Evolutionary conservation across 1,140 invertebrate species (phyloP).

Genomic region (Solenopsis fugax): DNA sequence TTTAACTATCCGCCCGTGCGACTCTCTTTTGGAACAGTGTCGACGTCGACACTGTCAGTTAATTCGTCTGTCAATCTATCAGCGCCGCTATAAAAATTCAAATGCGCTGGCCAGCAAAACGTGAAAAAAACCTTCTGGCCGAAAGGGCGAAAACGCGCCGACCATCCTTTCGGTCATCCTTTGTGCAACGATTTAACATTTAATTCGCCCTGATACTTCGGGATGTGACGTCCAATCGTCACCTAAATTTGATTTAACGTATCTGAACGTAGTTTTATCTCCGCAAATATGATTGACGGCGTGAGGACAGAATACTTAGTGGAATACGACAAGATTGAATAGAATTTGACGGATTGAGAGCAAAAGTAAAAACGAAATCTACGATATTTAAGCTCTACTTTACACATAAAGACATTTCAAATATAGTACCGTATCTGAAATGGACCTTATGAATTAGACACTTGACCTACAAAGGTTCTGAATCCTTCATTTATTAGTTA

Average conservation of each 20-base stretch:
- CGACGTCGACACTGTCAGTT: slow-evolving; percentile 62
- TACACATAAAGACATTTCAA: background rate
- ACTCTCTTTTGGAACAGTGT: slow-evolving; percentile 48
- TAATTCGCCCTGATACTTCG: slow-evolving; percentile 59
- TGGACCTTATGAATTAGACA: background rate
- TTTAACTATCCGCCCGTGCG: slow-evolving; percentile 32
- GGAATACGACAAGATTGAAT: slow-evolving; percentile 22
- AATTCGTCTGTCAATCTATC: slow-evolving; percentile 66
- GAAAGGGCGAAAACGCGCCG: slow-evolving; percentile 45
- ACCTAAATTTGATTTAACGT: slow-evolving; percentile 59
- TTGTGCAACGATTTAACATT: slow-evolving; percentile 61
- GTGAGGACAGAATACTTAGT: slow-evolving; percentile 28
- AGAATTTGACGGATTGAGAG: slow-evolving; percentile 4
- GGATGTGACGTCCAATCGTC: slow-evolving; percentile 52
- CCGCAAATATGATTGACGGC: slow-evolving; percentile 47
- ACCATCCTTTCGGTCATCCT: slow-evolving; percentile 44
- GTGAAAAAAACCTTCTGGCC: slow-evolving; percentile 46
- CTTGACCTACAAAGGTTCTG: background rate
- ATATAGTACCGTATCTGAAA: background rate
- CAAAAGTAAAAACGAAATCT: background rate
- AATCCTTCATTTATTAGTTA: background rate
- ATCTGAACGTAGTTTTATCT: slow-evolving; percentile 41
- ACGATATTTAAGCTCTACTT: slow-evolving; percentile 6
- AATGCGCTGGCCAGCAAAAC: slow-evolving; percentile 56
- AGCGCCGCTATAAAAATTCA: slow-evolving; percentile 61